Evolutionary conservation across 2,113 vertebrate genomes (phyloP).

Genomic region (Rhodinocichla rosea): DNA sequence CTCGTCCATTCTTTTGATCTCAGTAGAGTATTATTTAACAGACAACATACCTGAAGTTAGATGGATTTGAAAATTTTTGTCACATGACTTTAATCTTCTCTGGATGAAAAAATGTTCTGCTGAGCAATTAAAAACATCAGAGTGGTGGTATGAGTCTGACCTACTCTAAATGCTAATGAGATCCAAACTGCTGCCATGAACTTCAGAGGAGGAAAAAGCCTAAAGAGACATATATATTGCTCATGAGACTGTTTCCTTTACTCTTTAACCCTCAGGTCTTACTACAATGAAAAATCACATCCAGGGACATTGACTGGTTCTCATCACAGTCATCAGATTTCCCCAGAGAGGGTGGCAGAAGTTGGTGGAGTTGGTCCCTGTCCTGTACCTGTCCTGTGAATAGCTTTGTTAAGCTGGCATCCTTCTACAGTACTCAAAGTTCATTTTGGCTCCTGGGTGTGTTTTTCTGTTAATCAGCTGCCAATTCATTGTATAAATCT

Average conservation of each 20-base stretch:
- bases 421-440: conserved; percentile 12
- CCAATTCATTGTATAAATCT: conserved; percentile 57
- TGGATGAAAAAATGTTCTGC: neutral
- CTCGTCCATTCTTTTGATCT: neutral
- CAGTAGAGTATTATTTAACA: neutral
- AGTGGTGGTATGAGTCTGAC: neutral
- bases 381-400: neutral
- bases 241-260: neutral
- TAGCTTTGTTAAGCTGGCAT: neutral
- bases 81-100: neutral
- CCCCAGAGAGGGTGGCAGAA: neutral
- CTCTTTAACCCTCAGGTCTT: neutral
- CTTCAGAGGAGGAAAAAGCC: neutral
- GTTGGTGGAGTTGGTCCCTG: neutral
- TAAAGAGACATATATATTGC: neutral
- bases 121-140: neutral
- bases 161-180: neutral
- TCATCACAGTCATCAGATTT: neutral
- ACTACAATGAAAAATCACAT: neutral
- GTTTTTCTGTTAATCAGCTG: conserved; percentile 57
- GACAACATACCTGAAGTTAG: neutral
- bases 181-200: neutral
- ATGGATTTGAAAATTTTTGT: neutral
- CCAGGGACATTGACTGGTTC: neutral
- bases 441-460: conserved; percentile 22